A percentile compares a stretch with the other conserved stretches of the same genome.
phyloP scores from a whole-genome alignment of 2,113 vertebrate species.

The Varanus salvator region DNA sequence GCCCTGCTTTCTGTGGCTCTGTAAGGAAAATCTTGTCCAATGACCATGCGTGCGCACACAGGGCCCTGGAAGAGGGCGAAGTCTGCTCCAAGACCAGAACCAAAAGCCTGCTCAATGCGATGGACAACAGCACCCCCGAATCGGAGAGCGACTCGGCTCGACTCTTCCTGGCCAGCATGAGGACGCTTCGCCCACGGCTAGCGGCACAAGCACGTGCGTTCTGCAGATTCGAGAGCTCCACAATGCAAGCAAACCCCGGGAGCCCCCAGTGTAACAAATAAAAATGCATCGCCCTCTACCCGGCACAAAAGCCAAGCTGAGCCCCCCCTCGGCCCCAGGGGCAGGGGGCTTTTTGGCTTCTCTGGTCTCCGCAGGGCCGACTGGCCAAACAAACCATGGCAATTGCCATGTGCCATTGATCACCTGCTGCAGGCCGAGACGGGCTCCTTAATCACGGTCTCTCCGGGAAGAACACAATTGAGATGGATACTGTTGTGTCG shows the following conservation, averaged over 20 bases:
- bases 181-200: too few relatives aligned
- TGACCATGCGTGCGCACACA: neutral
- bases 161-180: neutral
- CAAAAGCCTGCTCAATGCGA: neutral
- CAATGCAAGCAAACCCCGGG: slow-evolving; percentile 28
- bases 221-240: neutral
- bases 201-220: neutral
- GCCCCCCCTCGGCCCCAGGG: neutral
- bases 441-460: slow-evolving; percentile 78
- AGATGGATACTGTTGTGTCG: slow-evolving; percentile 74
- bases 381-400: slow-evolving; percentile 72
- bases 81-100: neutral
- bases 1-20: neutral
- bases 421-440: slow-evolving; percentile 59
- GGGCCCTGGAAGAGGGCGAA: neutral
- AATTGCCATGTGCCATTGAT: slow-evolving; percentile 74
- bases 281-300: slow-evolving; percentile 54
- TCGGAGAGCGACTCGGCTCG: too few relatives aligned
- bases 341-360: slow-evolving; percentile 31
- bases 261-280: slow-evolving; percentile 56
- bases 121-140: too few relatives aligned
- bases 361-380: slow-evolving; percentile 56
- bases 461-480: slow-evolving; percentile 70
- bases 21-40: neutral
- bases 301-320: slow-evolving; percentile 64